phyloP scores from a whole-genome alignment of 2,113 vertebrate genomes.

The Fregetta grallaria region DNA sequence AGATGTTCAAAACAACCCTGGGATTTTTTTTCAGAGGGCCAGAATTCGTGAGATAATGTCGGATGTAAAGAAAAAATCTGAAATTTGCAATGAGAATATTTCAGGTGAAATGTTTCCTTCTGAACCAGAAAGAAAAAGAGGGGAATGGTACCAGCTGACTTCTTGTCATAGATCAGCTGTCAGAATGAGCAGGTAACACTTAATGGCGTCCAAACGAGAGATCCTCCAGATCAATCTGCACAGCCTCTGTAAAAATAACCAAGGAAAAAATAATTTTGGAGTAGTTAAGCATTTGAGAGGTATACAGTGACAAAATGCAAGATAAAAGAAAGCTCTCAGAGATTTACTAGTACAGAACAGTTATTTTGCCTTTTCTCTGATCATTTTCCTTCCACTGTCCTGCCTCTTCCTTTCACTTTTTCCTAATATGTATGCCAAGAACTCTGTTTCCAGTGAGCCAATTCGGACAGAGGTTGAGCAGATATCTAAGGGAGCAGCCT shows the following conservation, averaged over 20 bases:
- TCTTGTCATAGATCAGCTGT: slow-evolving; percentile 11
- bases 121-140: neutral
- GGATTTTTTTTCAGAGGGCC: neutral
- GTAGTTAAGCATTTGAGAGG: neutral
- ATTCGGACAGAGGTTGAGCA: neutral
- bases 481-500: neutral
- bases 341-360: neutral
- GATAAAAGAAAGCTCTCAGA: neutral
- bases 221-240: neutral
- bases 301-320: neutral
- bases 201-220: neutral
- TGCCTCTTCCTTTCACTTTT: neutral
- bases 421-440: neutral
- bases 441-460: neutral
- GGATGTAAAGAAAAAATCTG: neutral
- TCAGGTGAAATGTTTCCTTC: neutral
- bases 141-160: neutral
- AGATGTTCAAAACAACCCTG: neutral
- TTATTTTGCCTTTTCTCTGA: neutral
- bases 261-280: neutral
- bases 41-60: neutral
- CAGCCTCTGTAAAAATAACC: neutral
- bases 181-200: slow-evolving; percentile 4
- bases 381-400: neutral
- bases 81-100: neutral